Evolutionary conservation across 2,797 vertebrate species (phyloP), one percentile per base, ranked within the genome.

Genomic region (Rhynchotus rufescens): DNA sequence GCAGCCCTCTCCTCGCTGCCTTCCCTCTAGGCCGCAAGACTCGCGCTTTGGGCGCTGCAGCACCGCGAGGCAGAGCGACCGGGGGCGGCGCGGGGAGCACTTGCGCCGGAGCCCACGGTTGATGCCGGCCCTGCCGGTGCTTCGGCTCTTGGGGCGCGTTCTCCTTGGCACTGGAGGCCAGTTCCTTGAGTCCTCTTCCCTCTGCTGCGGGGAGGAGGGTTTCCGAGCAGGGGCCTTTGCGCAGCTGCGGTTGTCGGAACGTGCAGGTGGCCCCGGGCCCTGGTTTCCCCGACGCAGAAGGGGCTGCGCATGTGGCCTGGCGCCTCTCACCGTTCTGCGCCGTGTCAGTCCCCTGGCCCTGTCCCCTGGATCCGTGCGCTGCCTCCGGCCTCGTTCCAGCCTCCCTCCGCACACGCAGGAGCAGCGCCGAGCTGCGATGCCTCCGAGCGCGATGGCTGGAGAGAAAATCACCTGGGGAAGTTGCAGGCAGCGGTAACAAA

Each of bases 381-480:
- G 47, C 47, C 47, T 23, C 47, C 12, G 22, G 47, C 47, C 22
- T 49, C 47, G 6, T 49, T 23, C 47, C 11, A 10, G 47, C 47
- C 47, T 49, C 47, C 10, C 47, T 49, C 47, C 22, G 47, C 22
- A 13, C 47, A 13, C 47, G 21, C 22, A 6, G 47, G 47, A 49
- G 47, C 47, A 23, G 47, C 47, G 22, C 47, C 47, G 11, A 49
- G 47, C 47, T 13, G 47, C 22, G 22, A 49, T 23, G 47, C 22
- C 89, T 86, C 62, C 3, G 25, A 81, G 90, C 94, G 51, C 5
- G 34, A 60, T 74, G 87, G 57, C 73, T 61, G 89, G 95, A 89
- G 74, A 67, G 87, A 95, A 59, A 90, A 95, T 97, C 96, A 97
- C 96, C 97, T 97, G 95, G 94, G 96, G 90, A 95, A 93, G 94